Evolutionary conservation across 2,888 invertebrate species (phyloP).

Genomic region (Chymomyza procnemis): DNA sequence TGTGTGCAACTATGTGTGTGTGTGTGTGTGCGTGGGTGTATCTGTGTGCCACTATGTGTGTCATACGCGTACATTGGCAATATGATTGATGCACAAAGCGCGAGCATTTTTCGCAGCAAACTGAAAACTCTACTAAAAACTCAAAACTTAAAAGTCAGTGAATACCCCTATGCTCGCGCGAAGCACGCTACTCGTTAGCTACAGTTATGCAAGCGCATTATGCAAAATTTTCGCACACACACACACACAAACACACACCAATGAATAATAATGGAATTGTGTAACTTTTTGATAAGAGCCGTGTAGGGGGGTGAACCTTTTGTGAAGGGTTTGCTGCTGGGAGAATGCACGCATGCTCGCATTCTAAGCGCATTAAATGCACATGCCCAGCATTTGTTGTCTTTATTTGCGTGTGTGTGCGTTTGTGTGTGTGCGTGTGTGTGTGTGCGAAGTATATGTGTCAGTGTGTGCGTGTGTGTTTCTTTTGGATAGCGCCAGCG

Average conservation of each 20-base stretch:
- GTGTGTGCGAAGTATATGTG: neutral
- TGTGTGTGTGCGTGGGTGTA: neutral
- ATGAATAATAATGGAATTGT: conserved; percentile 45
- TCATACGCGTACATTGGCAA: conserved; percentile 36
- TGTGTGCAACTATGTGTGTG: neutral
- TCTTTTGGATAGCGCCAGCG: no score
- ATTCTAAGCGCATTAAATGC: neutral
- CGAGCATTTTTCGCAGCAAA: conserved; percentile 18
- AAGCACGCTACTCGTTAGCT: neutral
- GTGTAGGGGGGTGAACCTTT: neutral
- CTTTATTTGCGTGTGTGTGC: neutral
- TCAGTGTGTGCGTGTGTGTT: neutral
- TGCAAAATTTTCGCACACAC: conserved; percentile 24
- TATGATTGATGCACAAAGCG: conserved; percentile 48
- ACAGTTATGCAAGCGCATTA: conserved; percentile 40
- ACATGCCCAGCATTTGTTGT: neutral
- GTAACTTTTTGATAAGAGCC: conserved; percentile 46
- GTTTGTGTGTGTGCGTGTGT: neutral
- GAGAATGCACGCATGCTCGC: neutral
- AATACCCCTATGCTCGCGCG: neutral
- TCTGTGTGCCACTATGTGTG: neutral
- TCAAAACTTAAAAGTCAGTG: neutral
- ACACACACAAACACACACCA: neutral
- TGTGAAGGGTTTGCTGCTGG: no score
- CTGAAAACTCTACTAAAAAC: neutral